Base-by-base conservation (phyloP, 2,888 invertebrate genomes). In the Epistrophella euchroma region DNA sequence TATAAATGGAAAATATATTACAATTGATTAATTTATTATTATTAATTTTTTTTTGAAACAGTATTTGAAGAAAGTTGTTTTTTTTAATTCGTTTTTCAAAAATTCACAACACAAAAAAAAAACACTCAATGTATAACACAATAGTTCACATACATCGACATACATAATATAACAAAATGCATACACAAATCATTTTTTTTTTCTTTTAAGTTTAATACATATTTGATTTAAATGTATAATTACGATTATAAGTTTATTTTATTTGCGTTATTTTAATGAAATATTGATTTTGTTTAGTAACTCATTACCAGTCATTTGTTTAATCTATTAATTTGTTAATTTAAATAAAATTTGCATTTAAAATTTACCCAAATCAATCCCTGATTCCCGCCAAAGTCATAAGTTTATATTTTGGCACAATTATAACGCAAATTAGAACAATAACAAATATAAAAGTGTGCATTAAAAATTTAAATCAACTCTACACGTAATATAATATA, bases 251-350 rank as follows among this genome's bases (percentile, higher is more conserved):
- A 78, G 45, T 68, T 62, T 60, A 32, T 76, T 66, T 47, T 60
- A 62, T 55, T 72, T 83, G 66, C 45, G 70, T 83, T 71, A 71
- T 62, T 66, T 64, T 50, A 72, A 74, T 60, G 28, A 55, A 80
- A 52, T 47, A 52, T 58, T 47, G 68, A 56, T 32, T 72, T 43
- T 45, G 40, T 78, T 85, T 85, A 85, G 81, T 81, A 85, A 85
- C 85, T 85, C 70, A 81, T 73, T 85, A 85, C 85, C 85, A 81
- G 85, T 85, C 81, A 81, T 81, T 83, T 80, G 47, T 80, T 80
- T 71, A 25, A 37, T 25, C 3, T 68, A 35, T 45, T 50, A 17
- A 50, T 66, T 58, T 9, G 22, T 76, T 64, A 40, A 43, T n/a
- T 68, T 17, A 19, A 43, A 43, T 11, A 28, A 32, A 66, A 32